phyloP scores from a whole-genome alignment of 2,113 vertebrate species.

The Corydoras maculifer region DNA sequence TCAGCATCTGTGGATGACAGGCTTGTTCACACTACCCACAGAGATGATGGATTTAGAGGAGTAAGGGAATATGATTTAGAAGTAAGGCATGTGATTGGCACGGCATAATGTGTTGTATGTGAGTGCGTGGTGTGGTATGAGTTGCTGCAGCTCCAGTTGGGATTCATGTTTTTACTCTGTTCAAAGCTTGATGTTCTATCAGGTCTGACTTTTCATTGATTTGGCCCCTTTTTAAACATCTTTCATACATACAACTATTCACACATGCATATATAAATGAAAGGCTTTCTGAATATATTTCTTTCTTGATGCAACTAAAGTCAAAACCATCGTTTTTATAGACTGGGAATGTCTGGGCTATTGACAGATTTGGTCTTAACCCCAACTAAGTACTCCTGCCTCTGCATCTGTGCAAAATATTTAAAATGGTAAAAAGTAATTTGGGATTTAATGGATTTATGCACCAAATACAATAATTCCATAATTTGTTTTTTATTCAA shows the following conservation, averaged over 20 bases:
- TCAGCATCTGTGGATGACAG: neutral
- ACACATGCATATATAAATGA: slow-evolving; percentile 29
- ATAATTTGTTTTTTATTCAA: no score
- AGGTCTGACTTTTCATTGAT: slow-evolving; percentile 7
- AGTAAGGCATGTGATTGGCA: neutral
- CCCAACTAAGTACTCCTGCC: neutral
- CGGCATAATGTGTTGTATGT: slow-evolving; percentile 1
- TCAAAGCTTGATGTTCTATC: neutral
- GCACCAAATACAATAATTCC: no score
- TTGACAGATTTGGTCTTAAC: neutral
- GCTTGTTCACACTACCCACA: neutral
- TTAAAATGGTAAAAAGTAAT: no score
- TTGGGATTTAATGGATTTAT: no score
- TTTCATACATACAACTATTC: neutral
- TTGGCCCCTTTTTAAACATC: slow-evolving; percentile 14
- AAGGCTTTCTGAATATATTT: slow-evolving; percentile 50
- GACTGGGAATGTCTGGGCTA: neutral
- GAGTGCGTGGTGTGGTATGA: neutral
- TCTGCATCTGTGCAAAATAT: no score
- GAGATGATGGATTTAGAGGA: slow-evolving; percentile 18
- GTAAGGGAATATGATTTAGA: slow-evolving; percentile 10
- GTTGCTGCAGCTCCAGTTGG: slow-evolving; percentile 10
- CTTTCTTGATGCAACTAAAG: slow-evolving; percentile 48
- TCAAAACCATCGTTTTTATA: slow-evolving; percentile 49
- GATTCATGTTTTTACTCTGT: slow-evolving; percentile 10